Evolutionary conservation across 2,113 vertebrate genomes (phyloP).

Genomic region (Piprites chloris): DNA sequence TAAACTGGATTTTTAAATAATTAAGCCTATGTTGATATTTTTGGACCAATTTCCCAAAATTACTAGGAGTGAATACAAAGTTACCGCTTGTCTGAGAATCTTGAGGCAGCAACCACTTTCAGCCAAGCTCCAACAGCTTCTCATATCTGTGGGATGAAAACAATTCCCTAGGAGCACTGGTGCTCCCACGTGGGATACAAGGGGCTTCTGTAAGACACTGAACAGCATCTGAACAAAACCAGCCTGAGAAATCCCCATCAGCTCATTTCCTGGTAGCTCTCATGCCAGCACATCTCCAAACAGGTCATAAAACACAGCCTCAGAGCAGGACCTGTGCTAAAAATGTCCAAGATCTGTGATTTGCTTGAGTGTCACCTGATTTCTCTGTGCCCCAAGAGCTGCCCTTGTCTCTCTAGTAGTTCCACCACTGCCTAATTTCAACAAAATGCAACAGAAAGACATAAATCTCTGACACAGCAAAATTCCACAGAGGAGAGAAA

Average conservation of each 20-base stretch:
- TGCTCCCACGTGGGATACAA: fast-evolving
- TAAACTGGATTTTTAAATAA: background rate
- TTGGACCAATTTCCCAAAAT: background rate
- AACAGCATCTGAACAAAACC: background rate
- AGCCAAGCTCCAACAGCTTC: background rate
- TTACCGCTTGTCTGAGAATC: background rate
- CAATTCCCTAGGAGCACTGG: background rate
- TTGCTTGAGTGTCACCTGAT: background rate
- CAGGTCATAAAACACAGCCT: background rate
- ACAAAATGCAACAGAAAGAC: background rate
- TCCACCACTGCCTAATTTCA: background rate
- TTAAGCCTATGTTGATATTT: background rate
- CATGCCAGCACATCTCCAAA: background rate
- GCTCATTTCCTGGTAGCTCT: background rate
- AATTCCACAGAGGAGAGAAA: background rate
- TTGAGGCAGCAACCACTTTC: background rate
- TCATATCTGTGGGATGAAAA: background rate
- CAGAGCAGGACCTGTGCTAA: background rate
- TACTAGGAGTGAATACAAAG: background rate
- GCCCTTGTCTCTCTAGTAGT: background rate
- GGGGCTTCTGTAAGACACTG: background rate
- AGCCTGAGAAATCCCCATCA: background rate
- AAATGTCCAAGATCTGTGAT: background rate
- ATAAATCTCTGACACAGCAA: background rate
- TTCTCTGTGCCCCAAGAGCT: background rate